Evolutionary conservation across 2,797 vertebrate species (phyloP).

Genomic region (Dendrocincla tyrannina): DNA sequence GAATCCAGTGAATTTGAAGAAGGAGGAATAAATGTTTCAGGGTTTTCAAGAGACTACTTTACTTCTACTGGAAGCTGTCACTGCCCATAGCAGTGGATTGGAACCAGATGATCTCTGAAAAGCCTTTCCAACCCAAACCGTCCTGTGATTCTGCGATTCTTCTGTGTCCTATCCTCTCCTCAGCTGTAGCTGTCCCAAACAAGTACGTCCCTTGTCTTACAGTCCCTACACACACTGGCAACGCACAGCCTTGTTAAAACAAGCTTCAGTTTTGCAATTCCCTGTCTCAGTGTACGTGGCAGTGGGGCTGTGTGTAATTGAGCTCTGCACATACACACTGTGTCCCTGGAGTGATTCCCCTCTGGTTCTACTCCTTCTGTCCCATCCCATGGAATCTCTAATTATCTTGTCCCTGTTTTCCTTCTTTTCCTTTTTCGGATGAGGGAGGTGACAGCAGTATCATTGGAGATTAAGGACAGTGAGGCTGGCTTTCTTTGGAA

Average conservation of each 20-base stretch:
- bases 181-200: background rate
- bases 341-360: background rate
- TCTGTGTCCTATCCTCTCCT: background rate
- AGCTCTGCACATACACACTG: background rate
- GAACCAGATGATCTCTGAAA: background rate
- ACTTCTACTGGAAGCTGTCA: background rate
- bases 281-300: background rate
- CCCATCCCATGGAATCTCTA: background rate
- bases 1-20: background rate
- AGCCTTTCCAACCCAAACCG: background rate
- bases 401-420: background rate
- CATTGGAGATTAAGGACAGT: background rate
- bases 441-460: background rate
- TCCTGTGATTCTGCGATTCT: background rate
- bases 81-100: background rate
- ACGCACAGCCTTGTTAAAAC: background rate
- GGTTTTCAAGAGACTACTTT: background rate
- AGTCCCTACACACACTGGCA: accelerated
- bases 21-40: background rate
- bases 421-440: background rate
- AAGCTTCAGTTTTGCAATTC: background rate
- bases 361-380: background rate
- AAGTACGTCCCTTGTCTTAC: accelerated
- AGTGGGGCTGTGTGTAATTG: background rate
- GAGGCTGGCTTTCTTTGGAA: background rate